Conservation (phyloP, 2,797 vertebrate species). For the Paratrypauchen microcephalus region DNA sequence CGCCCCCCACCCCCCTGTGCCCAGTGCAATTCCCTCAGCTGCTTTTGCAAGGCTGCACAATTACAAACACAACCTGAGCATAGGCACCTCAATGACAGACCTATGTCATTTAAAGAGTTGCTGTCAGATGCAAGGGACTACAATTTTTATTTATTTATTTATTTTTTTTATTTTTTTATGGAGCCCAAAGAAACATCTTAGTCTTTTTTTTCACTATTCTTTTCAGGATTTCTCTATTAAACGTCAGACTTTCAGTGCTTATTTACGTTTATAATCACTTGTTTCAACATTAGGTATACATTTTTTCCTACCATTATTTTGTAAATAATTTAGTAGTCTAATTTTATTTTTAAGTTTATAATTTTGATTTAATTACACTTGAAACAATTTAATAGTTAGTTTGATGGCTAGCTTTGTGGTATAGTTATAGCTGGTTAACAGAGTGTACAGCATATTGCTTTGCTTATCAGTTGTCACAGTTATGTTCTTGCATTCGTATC, state of each 20-base stretch:
- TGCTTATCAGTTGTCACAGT: slow-evolving; percentile 49
- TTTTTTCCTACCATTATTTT: background rate
- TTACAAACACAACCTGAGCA: slow-evolving; percentile 74
- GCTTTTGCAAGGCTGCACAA: slow-evolving; percentile 76
- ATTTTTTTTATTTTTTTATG: background rate
- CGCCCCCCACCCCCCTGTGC: slow-evolving; percentile 6
- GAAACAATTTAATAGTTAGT: slow-evolving; percentile 5
- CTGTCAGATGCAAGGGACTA: slow-evolving; percentile 54
- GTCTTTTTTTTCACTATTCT: background rate
- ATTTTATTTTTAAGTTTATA: background rate
- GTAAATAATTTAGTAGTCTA: background rate
- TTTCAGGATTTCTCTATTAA: background rate
- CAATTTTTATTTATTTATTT: too few species aligned
- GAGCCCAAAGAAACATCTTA: slow-evolving; percentile 4
- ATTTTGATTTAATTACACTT: background rate
- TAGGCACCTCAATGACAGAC: slow-evolving; percentile 69
- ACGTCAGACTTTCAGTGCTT: background rate
- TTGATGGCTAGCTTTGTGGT: slow-evolving; percentile 24
- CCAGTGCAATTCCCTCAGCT: slow-evolving; percentile 59
- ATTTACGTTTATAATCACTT: background rate
- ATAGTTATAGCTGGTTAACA: slow-evolving; percentile 31
- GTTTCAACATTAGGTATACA: background rate
- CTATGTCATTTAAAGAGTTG: slow-evolving; percentile 72
- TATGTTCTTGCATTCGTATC: slow-evolving; percentile 41
- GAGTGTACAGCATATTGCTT: slow-evolving; percentile 40